Base-by-base conservation (phyloP, 2,113 vertebrate species). In the Poeciliopsis prolifica region DNA sequence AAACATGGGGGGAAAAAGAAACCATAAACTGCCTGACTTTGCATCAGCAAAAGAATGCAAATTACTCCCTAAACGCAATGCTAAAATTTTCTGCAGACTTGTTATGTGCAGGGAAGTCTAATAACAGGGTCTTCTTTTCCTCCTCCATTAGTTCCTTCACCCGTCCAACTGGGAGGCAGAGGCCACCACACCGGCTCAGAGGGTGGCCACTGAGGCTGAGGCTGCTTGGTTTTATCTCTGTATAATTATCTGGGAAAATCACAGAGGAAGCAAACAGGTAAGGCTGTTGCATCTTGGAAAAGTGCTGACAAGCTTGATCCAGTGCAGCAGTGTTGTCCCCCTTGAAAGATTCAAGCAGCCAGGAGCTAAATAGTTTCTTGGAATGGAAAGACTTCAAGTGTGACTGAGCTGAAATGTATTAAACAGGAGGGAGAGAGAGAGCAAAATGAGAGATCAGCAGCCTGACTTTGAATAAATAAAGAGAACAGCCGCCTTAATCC, bases 381-480 rank as follows among this genome's bases (percentile, higher is more conserved):
- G 11, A 61, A 70, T 88, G 87, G 81, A 89, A 74, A 54, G 33
- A 74, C 72, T 44, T 79, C 87, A 86, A 88, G 72, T 37, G 67
- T 72, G 78, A 69, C 75, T 61, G 66, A 68, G 64, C 1, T 75
- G 65, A 80, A 80, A 86, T 80, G 69, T 62, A 75, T 67, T 70
- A 82, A 82, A 73, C 65, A 0, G 5, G 0, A 48, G 72, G 65
- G 4, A 65, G 37, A 30, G 29, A n/a, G 58, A 12, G 68, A 79
- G 54, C 2, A 64, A n/a, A 66, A 68, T 79, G 70, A 77, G 17
- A 69, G 79, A 71, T 78, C 64, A 70, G 66, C 33, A 24, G 68
- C 75, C 30, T 67, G 0, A 70, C 10, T 29, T 31, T 72, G n/a
- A 65, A 70, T 75, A 81, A 86, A 87, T 62, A 71, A 62, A 77